Evolutionary conservation across 2,888 invertebrate genomes (phyloP).

Genomic region (Drosophila macrothrix): DNA sequence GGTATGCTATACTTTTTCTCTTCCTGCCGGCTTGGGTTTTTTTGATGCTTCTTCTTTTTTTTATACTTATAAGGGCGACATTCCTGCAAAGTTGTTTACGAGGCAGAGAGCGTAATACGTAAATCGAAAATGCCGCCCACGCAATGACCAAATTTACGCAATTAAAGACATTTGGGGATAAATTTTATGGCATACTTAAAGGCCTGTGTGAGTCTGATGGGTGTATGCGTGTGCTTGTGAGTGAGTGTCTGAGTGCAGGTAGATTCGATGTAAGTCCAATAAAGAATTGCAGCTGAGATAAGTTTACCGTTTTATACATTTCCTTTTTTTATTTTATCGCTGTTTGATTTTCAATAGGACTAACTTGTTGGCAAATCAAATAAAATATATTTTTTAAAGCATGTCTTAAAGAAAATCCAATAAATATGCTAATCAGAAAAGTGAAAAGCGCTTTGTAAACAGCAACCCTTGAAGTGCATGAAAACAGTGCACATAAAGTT

Average conservation of each 20-base stretch:
- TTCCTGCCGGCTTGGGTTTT: neutral
- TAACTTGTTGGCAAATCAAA: constrained; percentile 2
- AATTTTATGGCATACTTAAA: constrained; percentile 58
- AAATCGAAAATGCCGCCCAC: constrained; percentile 64
- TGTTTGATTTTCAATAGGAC: neutral
- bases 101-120: constrained; percentile 56
- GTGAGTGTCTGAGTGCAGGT: constrained; percentile 30
- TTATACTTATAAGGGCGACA: constrained; percentile 46
- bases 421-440: constrained; percentile 1
- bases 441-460: neutral
- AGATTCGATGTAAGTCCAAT: constrained; percentile 21
- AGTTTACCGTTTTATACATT: constrained; percentile 3
- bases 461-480: too few species aligned
- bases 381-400: neutral
- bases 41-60: constrained; percentile 2
- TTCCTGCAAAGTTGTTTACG: constrained; percentile 75
- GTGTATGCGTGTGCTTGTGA: neutral
- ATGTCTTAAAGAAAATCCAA: neutral
- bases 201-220: constrained; percentile 3
- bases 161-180: constrained; percentile 62
- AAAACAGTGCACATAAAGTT: neutral
- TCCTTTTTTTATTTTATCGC: neutral
- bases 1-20: constrained; percentile 58
- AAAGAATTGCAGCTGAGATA: constrained; percentile 20
- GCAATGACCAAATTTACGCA: constrained; percentile 64